Base-by-base conservation (phyloP, 2,797 vertebrate genomes). In the Coccyzus lansbergi region DNA sequence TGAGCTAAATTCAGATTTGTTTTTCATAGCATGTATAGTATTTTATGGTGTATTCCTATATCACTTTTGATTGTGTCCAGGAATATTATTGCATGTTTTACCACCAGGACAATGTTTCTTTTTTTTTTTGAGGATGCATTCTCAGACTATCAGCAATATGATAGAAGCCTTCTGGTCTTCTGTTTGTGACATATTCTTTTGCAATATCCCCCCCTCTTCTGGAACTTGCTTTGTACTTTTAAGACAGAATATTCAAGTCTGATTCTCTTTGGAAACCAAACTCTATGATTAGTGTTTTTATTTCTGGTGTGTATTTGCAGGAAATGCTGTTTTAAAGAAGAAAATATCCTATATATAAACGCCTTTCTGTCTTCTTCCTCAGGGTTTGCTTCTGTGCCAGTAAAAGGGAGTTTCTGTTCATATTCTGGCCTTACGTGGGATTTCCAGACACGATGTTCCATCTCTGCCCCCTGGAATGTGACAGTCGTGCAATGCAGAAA, bases 391-490 rank as follows among this genome's bases (percentile, higher is more conserved):
- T 49, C 84, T 40, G 59, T 81, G 68, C 58, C 93, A 8, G 49
- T 12, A 34, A 58, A 59, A 15, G 77, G 92, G 34, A 77, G 70
- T 4, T 88, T 70, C 69, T 83, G 62, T 36, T 90, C 80, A 0
- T 95, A 96, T 79, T 85, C 75, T 9, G 92, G 92, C 69, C 81
- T 97, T 70, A 77, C 93, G 2, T 81, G 90, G 78, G 44, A 82
- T 49, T 88, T 95, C 36, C 95, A 96, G 94, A 56, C 89, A 24
- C 86, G 9, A 6, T 96, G 89, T 81, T 93, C 80, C 51, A 82
- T 96, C 80, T 91, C 89, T 74, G 33, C 80, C 15, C 89, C 94
- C 49, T 68, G 59, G 62, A 83, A 80, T 19, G 77, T 84, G 40
- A 85, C 13, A 2, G 6, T 95, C 1, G 15, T 96, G 53, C 97